Percentiles rank a stretch among this genome's conserved stretches.
Conservation (phyloP, 2,888 invertebrate species). For the Amiota mariae region DNA sequence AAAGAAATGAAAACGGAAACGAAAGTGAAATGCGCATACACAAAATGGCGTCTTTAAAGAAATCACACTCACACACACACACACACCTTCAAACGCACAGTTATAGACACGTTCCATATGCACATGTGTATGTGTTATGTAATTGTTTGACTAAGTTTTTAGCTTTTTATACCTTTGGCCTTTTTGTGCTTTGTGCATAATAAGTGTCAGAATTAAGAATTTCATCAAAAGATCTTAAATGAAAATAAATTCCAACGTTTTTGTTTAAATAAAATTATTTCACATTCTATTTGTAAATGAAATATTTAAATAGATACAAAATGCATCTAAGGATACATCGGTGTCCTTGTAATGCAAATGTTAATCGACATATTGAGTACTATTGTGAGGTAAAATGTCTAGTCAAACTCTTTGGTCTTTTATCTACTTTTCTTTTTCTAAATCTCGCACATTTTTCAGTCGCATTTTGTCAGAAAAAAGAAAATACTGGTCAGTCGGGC, state of each 20-base stretch:
- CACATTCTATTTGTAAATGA: no score
- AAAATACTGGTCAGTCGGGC: no score
- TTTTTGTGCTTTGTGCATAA: slow-evolving; percentile 8
- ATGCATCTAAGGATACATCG: no score
- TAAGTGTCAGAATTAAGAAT: slow-evolving; percentile 8
- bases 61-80: neutral
- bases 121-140: neutral
- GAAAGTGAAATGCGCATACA: slow-evolving; percentile 28
- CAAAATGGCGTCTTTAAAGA: slow-evolving; percentile 18
- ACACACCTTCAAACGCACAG: neutral
- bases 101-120: neutral
- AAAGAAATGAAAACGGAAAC: neutral
- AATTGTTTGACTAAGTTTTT: neutral
- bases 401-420: no score
- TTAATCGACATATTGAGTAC: no score
- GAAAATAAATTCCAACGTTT: neutral
- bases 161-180: neutral
- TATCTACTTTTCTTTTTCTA: no score
- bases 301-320: no score
- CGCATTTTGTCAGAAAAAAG: no score
- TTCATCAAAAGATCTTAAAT: neutral
- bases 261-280: no score
- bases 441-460: no score
- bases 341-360: no score
- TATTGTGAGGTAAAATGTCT: no score